Base-by-base conservation (phyloP, 2,888 invertebrate genomes). In the Nasonovia ribisnigri region DNA sequence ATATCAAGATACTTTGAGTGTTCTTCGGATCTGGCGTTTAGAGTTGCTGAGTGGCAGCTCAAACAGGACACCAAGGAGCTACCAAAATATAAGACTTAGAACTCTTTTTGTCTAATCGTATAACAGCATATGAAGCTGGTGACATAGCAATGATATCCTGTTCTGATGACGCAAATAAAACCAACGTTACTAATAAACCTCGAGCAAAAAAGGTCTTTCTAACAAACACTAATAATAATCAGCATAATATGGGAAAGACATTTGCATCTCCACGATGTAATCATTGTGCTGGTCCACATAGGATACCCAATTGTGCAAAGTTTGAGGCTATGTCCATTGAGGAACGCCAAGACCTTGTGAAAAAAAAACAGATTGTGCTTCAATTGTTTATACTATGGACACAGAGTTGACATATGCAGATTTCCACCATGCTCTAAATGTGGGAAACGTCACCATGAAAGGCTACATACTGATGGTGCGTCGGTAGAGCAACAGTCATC, bases 61-160 rank as follows among this genome's bases (percentile, higher is more conserved):
- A 84, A 84, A 24, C 84, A 84, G 16, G 42, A 5, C 24, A 42
- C 43, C 20, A 84, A 84, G 3, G 84, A 84, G 5, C 20, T 84
- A 42, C 84, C 84, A 5, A 84, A 36, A 20, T 84, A 84, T 84
- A 42, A 8, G 84, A 36, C 1, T 24, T 84, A 10, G 43, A 84
- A 43, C 6, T 10, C 16, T 84, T 84, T 8, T 84, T 84, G 42
- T 84, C 84, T 5, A 48, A 87, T n/a, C 26, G 87, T 3, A 48
- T 87, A 26, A 29, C 87, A 11, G 87, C 86, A 29, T 87, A 87
- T 87, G 87, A 87, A 48, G 87, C 48, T 5, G 87, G 48, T 87
- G 87, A 87, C 26, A 43, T 43, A 26, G 42, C 43, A 20, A 43
- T 43, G 16, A 24, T 43, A 84, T 46, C 67, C 67, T 20, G n/a